Conservation (phyloP, 2,797 vertebrate species). For the Setipinna tenuifilis region DNA sequence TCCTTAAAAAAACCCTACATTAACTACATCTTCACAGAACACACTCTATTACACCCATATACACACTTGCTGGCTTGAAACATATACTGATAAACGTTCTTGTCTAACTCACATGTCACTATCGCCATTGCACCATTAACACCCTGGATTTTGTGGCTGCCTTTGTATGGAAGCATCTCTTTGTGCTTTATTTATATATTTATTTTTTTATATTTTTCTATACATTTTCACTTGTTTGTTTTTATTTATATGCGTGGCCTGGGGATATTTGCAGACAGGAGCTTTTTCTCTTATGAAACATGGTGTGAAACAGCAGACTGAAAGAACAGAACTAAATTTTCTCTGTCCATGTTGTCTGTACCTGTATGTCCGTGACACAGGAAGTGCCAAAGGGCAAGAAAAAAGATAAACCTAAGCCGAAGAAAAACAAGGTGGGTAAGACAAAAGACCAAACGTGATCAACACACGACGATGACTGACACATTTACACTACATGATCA, state of each 20-base stretch:
- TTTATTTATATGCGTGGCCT: neutral
- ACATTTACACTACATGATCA: neutral
- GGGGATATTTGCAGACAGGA: neutral
- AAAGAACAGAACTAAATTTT: neutral
- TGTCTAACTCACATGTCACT: neutral
- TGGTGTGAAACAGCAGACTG: neutral
- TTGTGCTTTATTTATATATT: too few species aligned
- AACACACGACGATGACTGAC: neutral
- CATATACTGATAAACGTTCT: neutral
- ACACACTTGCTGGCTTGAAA: neutral
- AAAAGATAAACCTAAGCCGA: constrained; percentile 66
- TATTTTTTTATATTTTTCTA: too few species aligned
- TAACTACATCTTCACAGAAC: neutral
- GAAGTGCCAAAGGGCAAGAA: constrained; percentile 66
- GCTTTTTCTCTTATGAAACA: neutral
- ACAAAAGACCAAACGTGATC: neutral
- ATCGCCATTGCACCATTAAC: neutral
- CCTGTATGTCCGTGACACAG: constrained; percentile 63
- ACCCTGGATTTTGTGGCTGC: neutral
- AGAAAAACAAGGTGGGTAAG: constrained; percentile 66
- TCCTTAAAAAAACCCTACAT: too few species aligned
- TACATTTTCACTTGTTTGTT: neutral
- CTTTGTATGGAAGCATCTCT: neutral
- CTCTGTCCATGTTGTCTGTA: constrained; percentile 43
- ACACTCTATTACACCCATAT: neutral